Evolutionary conservation across 2,113 vertebrate species (phyloP).

Genomic region (Dolichotis patagonum): DNA sequence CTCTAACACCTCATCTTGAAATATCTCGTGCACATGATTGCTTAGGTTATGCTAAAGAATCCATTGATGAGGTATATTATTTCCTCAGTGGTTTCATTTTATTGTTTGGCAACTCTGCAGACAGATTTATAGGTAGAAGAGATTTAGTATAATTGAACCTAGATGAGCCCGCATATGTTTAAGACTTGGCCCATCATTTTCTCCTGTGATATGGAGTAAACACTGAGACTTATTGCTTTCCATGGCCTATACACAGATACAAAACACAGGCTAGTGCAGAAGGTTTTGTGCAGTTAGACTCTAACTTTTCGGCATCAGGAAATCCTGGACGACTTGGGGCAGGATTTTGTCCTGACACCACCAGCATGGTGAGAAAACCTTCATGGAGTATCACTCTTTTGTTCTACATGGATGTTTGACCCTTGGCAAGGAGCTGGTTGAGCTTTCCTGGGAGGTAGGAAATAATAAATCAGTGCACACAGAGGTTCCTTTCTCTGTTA

Average conservation of each 20-base stretch:
- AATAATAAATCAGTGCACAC: neutral
- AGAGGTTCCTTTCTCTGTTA: neutral
- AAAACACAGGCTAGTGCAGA: neutral
- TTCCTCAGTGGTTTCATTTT: neutral
- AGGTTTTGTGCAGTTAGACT: no score
- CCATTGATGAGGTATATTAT: neutral
- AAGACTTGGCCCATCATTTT: neutral
- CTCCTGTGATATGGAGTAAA: neutral
- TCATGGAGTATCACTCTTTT: neutral
- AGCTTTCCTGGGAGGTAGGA: neutral
- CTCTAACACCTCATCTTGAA: neutral
- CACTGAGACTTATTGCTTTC: neutral
- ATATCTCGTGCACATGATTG: neutral
- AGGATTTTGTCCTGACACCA: neutral
- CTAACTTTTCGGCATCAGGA: neutral
- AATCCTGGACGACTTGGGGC: neutral
- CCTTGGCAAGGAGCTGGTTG: neutral
- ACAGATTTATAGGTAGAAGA: neutral
- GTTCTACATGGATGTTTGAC: neutral
- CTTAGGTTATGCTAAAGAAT: neutral
- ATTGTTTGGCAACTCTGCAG: constrained; percentile 14
- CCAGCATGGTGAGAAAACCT: neutral
- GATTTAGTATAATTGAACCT: neutral
- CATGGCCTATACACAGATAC: neutral
- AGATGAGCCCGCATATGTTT: neutral